Conservation (phyloP, 1,140 invertebrate species). For the Gryllus bimaculatus region DNA sequence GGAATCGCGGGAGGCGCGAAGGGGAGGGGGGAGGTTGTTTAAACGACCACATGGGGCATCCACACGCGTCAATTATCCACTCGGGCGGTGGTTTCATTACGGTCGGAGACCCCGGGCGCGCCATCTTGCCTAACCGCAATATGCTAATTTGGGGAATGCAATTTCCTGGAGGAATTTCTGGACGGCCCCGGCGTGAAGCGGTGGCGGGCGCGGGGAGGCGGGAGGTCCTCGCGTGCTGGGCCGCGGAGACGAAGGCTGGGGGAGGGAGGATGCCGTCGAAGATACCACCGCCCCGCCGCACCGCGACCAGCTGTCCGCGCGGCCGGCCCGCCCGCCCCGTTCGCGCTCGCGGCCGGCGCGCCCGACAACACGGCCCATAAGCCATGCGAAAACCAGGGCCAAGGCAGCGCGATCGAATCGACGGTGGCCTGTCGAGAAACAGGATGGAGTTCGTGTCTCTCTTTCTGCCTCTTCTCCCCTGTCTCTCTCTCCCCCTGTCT, state of each 20-base stretch:
- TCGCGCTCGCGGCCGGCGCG: too few species aligned
- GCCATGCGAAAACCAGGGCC: neutral
- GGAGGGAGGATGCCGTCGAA: neutral
- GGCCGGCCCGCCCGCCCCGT: too few species aligned
- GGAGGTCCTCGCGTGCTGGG: neutral
- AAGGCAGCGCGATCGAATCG: neutral
- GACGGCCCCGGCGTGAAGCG: neutral
- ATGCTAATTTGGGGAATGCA: conserved; percentile 4
- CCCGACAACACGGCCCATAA: neutral
- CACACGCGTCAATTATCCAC: neutral
- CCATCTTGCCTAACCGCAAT: neutral
- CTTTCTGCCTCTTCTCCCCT: too few species aligned
- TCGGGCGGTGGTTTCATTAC: neutral
- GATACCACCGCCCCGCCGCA: neutral
- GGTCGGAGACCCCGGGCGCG: neutral
- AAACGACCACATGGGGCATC: neutral
- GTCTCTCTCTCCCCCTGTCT: too few species aligned
- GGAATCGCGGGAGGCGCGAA: neutral
- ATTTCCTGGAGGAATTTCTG: conserved; percentile 1
- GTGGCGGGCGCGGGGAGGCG: neutral
- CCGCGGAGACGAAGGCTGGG: too few species aligned
- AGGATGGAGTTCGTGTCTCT: too few species aligned
- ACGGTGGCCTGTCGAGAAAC: neutral
- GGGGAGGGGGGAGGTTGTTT: neutral
- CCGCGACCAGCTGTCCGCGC: too few species aligned